Conservation (phyloP, 2,888 invertebrate genomes). For the Lepidocyrtoides sp. region DNA sequence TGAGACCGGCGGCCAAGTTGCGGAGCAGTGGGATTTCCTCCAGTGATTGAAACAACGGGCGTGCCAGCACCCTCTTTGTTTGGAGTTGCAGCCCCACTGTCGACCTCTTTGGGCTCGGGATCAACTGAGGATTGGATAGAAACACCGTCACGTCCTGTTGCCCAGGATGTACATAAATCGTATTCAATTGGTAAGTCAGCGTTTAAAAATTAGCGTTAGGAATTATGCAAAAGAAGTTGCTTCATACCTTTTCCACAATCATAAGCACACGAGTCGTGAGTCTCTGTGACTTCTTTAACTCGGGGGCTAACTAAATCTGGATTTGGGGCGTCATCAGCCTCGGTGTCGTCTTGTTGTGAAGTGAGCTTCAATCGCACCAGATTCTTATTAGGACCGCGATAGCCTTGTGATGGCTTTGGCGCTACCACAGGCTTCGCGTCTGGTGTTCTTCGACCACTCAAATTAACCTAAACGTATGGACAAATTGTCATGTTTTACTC, state of each 20-base stretch:
- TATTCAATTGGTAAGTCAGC: not conserved
- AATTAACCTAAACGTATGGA: constrained; percentile 80
- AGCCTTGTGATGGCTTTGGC: constrained; percentile 78
- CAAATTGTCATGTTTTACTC: not conserved
- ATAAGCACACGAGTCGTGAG: constrained; percentile 84
- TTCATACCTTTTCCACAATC: constrained; percentile 83
- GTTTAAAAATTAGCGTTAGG: constrained; percentile 15
- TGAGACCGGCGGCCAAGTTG: constrained; percentile 81
- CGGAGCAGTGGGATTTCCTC: constrained; percentile 79
- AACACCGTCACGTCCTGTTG: constrained; percentile 82
- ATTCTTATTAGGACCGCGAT: constrained; percentile 80
- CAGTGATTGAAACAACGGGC: constrained; percentile 77
- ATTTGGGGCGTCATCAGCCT: constrained; percentile 85
- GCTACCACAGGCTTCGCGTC: constrained; percentile 79
- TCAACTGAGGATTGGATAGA: constrained; percentile 85
- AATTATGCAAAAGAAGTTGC: constrained; percentile 6
- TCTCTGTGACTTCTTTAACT: constrained; percentile 85
- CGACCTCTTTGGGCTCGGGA: constrained; percentile 83
- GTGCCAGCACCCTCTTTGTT: constrained; percentile 74
- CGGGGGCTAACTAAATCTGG: constrained; percentile 86
- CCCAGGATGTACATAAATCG: not conserved
- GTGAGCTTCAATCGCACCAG: constrained; percentile 82
- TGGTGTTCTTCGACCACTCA: constrained; percentile 82
- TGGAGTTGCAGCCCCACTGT: constrained; percentile 79
- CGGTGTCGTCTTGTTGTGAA: constrained; percentile 84